phyloP scores from a whole-genome alignment of 2,888 invertebrate species.

The Drosophila hamatofila region DNA sequence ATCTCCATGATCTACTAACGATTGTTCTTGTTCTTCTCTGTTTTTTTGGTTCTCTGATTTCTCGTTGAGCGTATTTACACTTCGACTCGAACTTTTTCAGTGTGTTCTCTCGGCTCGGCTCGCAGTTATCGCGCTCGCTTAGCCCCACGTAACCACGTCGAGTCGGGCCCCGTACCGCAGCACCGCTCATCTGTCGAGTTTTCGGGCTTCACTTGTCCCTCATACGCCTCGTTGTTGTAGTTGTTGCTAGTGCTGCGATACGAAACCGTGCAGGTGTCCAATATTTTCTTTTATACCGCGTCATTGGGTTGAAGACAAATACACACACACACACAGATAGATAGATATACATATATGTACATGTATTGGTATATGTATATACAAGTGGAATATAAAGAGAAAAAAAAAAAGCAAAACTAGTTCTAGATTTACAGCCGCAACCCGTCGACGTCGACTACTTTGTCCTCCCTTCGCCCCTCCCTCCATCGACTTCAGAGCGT shows the following conservation, averaged over 20 bases:
- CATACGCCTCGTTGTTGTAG: slow-evolving; percentile 53
- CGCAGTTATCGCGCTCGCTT: slow-evolving; percentile 49
- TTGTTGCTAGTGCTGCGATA: slow-evolving; percentile 67
- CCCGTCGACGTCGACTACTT: slow-evolving; percentile 14
- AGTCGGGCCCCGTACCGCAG: slow-evolving; percentile 13
- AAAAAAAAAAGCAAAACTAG: slow-evolving; percentile 66
- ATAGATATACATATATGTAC: background rate
- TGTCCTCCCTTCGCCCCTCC: background rate
- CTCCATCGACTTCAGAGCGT: slow-evolving; percentile 27
- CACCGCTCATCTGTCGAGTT: slow-evolving; percentile 46
- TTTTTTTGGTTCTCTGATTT: background rate
- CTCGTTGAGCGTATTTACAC: slow-evolving; percentile 31
- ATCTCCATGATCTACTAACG: background rate
- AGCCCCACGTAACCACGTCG: slow-evolving; percentile 47
- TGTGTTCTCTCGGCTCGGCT: background rate
- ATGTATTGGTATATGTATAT: background rate
- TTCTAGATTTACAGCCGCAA: slow-evolving; percentile 75
- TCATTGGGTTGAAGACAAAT: slow-evolving; percentile 65
- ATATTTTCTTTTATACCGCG: slow-evolving; percentile 83
- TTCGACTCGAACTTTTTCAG: slow-evolving; percentile 26
- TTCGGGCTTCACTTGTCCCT: slow-evolving; percentile 74
- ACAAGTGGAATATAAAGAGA: slow-evolving; percentile 5
- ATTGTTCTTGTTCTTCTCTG: background rate
- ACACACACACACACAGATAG: slow-evolving; percentile 14
- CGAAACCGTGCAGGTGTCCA: slow-evolving; percentile 83